phyloP scores from a whole-genome alignment of 2,797 vertebrate species.

The Dendrocincla fuliginosa region DNA sequence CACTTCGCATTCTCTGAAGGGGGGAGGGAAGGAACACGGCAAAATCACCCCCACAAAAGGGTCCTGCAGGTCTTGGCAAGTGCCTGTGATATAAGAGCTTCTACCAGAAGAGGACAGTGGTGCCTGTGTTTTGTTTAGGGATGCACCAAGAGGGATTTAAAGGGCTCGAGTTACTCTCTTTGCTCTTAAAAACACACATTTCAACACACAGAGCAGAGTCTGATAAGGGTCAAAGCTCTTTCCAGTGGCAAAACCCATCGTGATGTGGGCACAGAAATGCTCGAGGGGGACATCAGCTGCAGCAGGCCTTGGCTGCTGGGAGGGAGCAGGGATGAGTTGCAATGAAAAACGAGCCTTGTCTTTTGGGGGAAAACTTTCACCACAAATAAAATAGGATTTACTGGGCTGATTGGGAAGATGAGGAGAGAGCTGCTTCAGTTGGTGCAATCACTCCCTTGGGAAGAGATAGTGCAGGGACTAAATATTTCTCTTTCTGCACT shows the following conservation, averaged over 20 bases:
- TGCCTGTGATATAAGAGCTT: neutral
- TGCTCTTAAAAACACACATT: neutral
- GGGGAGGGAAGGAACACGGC: fast-evolving
- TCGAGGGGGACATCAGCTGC: fast-evolving
- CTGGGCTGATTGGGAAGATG: neutral
- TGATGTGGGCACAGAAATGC: fast-evolving
- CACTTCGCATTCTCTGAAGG: neutral
- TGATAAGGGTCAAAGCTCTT: fast-evolving
- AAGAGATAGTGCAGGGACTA: neutral
- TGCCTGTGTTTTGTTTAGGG: neutral
- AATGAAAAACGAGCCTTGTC: neutral
- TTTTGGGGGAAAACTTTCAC: neutral
- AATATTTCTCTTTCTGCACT: neutral
- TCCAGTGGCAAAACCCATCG: fast-evolving
- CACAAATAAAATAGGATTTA: neutral
- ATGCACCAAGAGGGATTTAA: fast-evolving
- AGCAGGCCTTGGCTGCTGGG: neutral
- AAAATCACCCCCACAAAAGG: fast-evolving
- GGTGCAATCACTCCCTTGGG: neutral
- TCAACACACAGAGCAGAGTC: fast-evolving
- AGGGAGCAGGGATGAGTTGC: fast-evolving
- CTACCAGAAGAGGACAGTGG: slow-evolving; percentile 30
- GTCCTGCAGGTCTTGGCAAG: neutral
- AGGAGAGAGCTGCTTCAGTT: neutral
- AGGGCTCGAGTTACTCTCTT: neutral